These are phyloP conservation scores for Calidris pugnax DNA, from an alignment of 2,113 vertebrate species.

Conservation along the genomic window DNA sequence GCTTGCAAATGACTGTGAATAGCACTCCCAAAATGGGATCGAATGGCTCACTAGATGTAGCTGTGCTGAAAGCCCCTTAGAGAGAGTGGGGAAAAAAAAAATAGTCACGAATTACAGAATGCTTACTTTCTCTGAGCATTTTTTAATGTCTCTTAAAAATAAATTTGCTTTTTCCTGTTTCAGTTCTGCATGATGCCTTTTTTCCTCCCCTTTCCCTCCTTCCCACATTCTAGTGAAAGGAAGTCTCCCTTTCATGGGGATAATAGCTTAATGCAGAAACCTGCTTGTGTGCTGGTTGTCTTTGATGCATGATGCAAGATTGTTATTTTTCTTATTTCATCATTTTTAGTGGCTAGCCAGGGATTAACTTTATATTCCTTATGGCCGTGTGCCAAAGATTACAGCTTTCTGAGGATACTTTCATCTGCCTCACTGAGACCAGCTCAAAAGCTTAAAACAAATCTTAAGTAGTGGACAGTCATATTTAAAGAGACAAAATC, in stretches of 20 bases:
- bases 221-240: neutral
- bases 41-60: neutral
- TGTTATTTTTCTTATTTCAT: conserved; percentile 4
- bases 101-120: neutral
- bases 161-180: neutral
- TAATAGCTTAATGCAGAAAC: neutral
- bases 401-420: neutral
- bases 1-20: neutral
- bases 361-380: neutral
- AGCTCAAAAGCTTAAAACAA: neutral
- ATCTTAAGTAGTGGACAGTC: neutral
- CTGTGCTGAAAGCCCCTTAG: neutral
- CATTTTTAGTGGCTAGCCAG: neutral
- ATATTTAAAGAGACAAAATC: neutral
- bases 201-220: neutral
- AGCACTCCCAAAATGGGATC: neutral
- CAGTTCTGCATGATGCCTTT: neutral
- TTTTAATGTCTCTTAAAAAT: neutral
- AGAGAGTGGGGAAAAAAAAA: neutral
- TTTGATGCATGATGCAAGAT: neutral
- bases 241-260: neutral
- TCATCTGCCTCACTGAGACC: neutral
- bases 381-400: neutral
- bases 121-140: neutral
- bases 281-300: neutral